These are phyloP conservation scores for Physocephala rufipes DNA, from an alignment of 2,888 invertebrate species.

Conservation along the genomic window DNA sequence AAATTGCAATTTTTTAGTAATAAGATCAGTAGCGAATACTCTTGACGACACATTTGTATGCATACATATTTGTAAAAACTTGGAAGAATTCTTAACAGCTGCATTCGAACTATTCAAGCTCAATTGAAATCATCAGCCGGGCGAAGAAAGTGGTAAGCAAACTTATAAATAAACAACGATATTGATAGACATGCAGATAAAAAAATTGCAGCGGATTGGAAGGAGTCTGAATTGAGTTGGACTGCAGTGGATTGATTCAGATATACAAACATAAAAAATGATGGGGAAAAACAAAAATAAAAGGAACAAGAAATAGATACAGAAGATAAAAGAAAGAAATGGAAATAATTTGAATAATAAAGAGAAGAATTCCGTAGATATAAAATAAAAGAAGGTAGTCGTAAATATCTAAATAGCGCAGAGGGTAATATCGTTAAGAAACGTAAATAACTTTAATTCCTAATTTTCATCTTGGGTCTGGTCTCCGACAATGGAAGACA, in stretches of 20 bases:
- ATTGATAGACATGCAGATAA: background rate
- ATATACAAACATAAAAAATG: slow-evolving; percentile 21
- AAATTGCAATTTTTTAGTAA: too few relatives aligned
- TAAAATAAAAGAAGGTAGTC: slow-evolving; percentile 22
- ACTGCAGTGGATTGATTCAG: slow-evolving; percentile 10
- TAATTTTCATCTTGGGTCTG: slow-evolving; percentile 54
- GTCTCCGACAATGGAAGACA: slow-evolving; percentile 23
- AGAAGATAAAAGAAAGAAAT: too few relatives aligned
- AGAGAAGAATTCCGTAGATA: background rate
- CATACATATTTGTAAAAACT: background rate
- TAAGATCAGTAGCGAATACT: too few relatives aligned
- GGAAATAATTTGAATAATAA: background rate
- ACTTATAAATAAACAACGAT: background rate
- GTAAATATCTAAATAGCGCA: too few relatives aligned
- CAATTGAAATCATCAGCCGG: background rate
- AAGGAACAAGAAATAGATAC: too few relatives aligned
- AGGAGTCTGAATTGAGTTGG: background rate
- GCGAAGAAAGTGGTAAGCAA: background rate
- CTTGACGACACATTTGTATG: background rate
- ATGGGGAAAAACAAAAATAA: background rate
- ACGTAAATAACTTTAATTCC: slow-evolving; percentile 62
- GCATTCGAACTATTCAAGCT: too few relatives aligned
- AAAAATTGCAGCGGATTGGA: background rate
- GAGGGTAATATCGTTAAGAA: slow-evolving; percentile 46
- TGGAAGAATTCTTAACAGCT: slow-evolving; percentile 5